phyloP scores from a whole-genome alignment of 2,888 invertebrate species.

The Ptychoptera contaminata region DNA sequence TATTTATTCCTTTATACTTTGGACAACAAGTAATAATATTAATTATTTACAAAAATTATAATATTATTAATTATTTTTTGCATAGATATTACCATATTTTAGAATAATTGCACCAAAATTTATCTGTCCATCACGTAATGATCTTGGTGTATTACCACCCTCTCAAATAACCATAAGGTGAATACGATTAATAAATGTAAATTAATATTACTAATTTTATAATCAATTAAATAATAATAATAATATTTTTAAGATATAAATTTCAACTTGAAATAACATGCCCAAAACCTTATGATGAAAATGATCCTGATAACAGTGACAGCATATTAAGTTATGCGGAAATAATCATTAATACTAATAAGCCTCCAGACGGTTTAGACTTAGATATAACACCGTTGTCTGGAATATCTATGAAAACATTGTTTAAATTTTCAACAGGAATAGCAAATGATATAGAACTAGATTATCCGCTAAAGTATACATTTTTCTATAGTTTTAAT shows the following conservation, averaged over 20 bases:
- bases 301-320: not conserved
- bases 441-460: conserved; percentile 1
- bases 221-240: not conserved
- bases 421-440: conserved; percentile 5
- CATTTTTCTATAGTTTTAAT: not conserved
- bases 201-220: too few relatives aligned
- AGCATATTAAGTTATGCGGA: conserved; percentile 1
- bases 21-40: too few relatives aligned
- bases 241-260: too few relatives aligned
- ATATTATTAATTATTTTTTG: too few relatives aligned
- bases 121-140: not conserved
- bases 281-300: conserved; percentile 1
- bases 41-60: too few relatives aligned
- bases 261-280: conserved; percentile 1
- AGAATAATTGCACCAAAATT: conserved; percentile 3
- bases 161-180: not conserved
- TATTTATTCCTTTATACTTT: too few relatives aligned
- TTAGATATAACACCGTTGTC: not conserved
- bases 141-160: not conserved
- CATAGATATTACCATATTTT: not conserved
- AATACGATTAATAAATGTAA: too few relatives aligned
- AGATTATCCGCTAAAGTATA: conserved; percentile 1
- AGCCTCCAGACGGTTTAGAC: not conserved
- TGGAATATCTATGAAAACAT: not conserved
- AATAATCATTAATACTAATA: conserved; percentile 1